Evolutionary conservation across 2,113 vertebrate species (phyloP).

Genomic region (Engraulis encrasicolus): DNA sequence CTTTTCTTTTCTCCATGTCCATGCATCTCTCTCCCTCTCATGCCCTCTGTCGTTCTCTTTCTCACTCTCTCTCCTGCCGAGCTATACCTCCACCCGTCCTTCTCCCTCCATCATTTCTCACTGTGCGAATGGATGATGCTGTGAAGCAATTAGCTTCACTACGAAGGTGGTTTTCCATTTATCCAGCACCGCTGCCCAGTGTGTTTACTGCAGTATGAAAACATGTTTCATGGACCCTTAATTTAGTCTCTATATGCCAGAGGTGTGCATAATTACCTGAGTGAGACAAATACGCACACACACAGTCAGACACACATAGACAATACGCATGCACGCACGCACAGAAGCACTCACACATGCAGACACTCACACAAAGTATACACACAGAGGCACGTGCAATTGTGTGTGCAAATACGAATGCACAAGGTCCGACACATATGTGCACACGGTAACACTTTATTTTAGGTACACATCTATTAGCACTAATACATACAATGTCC

Average conservation of each 20-base stretch:
- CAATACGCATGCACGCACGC: background rate
- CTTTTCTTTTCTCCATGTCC: too few species aligned
- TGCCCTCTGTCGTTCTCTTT: too few species aligned
- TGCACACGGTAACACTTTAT: too few species aligned
- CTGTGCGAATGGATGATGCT: background rate
- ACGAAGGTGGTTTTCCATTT: background rate
- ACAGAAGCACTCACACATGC: background rate
- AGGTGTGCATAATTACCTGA: constrained; percentile 13
- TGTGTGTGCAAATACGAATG: too few species aligned
- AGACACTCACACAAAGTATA: background rate
- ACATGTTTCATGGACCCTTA: background rate
- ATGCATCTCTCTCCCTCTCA: too few species aligned
- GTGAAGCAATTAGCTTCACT: background rate
- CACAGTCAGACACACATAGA: background rate
- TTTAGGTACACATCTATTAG: too few species aligned
- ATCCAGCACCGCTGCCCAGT: background rate
- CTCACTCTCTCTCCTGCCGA: too few species aligned
- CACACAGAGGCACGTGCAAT: too few species aligned
- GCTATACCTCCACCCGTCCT: too few species aligned
- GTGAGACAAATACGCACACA: background rate
- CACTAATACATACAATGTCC: too few species aligned
- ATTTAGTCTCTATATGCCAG: background rate
- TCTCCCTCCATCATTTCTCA: too few species aligned
- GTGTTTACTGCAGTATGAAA: background rate
- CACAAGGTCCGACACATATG: too few species aligned